phyloP scores from a whole-genome alignment of 2,113 vertebrate genomes.

The Pavo muticus region DNA sequence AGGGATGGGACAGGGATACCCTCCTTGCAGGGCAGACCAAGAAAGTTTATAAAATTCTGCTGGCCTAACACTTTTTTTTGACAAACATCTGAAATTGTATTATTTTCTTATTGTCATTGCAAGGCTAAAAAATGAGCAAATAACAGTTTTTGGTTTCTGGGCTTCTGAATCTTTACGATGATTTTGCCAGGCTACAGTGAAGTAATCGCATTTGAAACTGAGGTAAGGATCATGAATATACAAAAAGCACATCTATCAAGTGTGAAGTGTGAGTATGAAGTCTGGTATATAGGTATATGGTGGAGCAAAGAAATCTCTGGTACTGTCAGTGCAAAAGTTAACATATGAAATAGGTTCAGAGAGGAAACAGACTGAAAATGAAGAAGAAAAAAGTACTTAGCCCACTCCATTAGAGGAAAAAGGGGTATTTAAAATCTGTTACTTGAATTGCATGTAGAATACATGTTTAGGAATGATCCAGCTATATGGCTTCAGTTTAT shows the following conservation, averaged over 20 bases:
- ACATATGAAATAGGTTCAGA: constrained; percentile 55
- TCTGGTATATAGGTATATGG: constrained; percentile 53
- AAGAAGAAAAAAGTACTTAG: constrained; percentile 52
- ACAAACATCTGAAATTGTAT: neutral
- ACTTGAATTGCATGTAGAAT: neutral
- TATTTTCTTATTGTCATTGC: neutral
- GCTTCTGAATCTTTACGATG: constrained; percentile 48
- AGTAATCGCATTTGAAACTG: constrained; percentile 43
- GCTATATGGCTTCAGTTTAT: constrained; percentile 15
- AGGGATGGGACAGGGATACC: neutral
- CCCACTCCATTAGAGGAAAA: neutral
- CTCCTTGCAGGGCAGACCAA: neutral
- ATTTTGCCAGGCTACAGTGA: neutral
- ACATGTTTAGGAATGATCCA: constrained; percentile 23
- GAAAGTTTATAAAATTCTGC: neutral
- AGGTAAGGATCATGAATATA: constrained; percentile 64
- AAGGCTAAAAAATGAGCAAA: neutral
- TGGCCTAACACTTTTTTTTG: neutral
- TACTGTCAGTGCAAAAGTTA: constrained; percentile 69
- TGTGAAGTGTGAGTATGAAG: constrained; percentile 17
- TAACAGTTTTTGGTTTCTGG: neutral
- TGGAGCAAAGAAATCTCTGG: constrained; percentile 41
- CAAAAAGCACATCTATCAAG: constrained; percentile 60
- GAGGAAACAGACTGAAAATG: constrained; percentile 61
- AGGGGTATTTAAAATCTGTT: constrained; percentile 59